phyloP scores from a whole-genome alignment of 2,888 invertebrate genomes.

The Exephanes ischioxanthus region DNA sequence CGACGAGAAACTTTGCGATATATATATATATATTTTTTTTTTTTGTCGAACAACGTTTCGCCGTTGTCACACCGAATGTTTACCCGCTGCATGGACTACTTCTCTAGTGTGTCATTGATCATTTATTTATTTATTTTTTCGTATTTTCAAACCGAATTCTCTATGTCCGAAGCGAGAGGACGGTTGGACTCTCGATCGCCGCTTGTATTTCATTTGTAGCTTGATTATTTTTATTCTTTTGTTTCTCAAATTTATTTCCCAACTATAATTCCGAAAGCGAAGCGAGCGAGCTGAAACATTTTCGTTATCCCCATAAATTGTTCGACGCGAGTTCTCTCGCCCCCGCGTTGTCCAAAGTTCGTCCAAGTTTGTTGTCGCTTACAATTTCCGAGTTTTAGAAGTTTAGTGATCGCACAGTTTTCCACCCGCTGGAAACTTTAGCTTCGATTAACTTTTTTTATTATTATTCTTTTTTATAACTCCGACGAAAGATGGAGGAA shows the following conservation, averaged over 20 bases:
- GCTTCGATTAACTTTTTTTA: not conserved
- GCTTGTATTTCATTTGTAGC: not conserved
- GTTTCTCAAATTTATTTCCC: not conserved
- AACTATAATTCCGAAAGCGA: not conserved
- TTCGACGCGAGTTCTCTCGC: constrained; percentile 9
- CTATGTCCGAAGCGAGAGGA: not conserved
- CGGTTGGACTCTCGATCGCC: not conserved
- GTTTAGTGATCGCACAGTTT: not conserved
- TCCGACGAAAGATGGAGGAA: not conserved
- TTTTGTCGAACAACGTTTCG: not conserved
- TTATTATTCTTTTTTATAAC: not conserved
- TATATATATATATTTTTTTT: not conserved
- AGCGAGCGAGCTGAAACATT: constrained; percentile 4
- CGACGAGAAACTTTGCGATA: not conserved
- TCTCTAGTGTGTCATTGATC: not conserved
- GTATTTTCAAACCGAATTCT: constrained; percentile 8
- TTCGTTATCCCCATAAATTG: constrained; percentile 23
- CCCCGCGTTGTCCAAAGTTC: not conserved
- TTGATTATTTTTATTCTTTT: not conserved
- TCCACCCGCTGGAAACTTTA: not conserved
- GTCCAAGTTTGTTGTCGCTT: not conserved
- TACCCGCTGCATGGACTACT: not conserved
- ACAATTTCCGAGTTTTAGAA: constrained; percentile 3
- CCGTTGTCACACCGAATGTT: not conserved
- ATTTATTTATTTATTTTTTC: not conserved